Base-by-base conservation (phyloP, 2,113 vertebrate genomes). In the Urocolius indicus region DNA sequence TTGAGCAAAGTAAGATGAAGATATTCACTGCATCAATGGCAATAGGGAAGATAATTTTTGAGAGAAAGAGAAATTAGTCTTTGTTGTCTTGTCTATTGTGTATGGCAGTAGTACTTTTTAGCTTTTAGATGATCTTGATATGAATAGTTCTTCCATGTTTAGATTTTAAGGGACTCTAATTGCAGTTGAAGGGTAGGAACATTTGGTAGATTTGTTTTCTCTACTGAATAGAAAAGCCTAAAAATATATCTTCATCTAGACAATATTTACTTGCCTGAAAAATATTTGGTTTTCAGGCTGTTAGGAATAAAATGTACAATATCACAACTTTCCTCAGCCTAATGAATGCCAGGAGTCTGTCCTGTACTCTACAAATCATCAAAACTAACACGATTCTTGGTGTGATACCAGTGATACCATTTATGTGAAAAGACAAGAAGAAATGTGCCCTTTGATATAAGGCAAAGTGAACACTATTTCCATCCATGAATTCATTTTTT, bases 21-120 rank as follows among this genome's bases (percentile, higher is more conserved):
- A 51, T 45, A 61, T 9, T 88, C 5, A 17, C 2, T 45, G 3
- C 20, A 41, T 46, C 9, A 72, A 9, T 15, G 2, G 5, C 7
- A 66, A 46, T 2, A 38, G 1, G 5, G 9, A 94, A 75, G 7
- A 68, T 1, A 80, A 24, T 51, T 43, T 68, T 72, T 88, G 11
- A 55, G 14, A 61, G 5, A 1, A 4, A 5, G 3, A 48, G 24
- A 73, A 83, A 48, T 1, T 4, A 4, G 3, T 1, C 2, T 30
- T 54, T 51, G 2, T n/a, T 29, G 79, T 90, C 38, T 23, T 81
- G 14, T 5, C 38, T 32, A 21, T 68, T 85, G 65, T 48, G 1
- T 8, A 11, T n/a, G 1, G 1, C 10, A 76, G 10, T 2, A 51
- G 13, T 32, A 67, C 7, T 66, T 92, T 86, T 58, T 19, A 62